Evolutionary conservation across 2,888 invertebrate species (phyloP).

Genomic region (Nineta flava): DNA sequence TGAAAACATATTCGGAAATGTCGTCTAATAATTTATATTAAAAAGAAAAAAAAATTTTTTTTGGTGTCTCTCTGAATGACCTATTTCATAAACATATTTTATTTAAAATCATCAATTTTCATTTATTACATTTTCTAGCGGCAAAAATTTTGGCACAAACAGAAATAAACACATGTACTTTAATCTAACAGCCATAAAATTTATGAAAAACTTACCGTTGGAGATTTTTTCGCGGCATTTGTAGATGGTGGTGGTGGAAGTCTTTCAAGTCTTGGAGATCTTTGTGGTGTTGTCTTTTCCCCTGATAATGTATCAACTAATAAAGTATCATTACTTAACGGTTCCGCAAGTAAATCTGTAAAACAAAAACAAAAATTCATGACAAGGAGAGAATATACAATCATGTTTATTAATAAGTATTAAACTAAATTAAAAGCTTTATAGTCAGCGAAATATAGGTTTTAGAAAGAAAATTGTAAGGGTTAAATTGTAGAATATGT

Average conservation of each 20-base stretch:
- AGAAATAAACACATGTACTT: background rate
- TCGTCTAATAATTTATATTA: no score
- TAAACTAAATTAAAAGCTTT: no score
- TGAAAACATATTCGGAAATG: no score
- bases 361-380: conserved; percentile 7
- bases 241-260: conserved; percentile 8
- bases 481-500: no score
- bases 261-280: conserved; percentile 26
- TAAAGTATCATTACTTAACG: conserved; percentile 24
- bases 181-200: background rate
- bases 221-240: conserved; percentile 17
- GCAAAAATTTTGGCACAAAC: background rate
- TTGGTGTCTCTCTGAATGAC: background rate
- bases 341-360: conserved; percentile 23
- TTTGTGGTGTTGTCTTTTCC: conserved; percentile 23
- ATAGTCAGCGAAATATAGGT: no score
- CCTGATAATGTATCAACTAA: conserved; percentile 15
- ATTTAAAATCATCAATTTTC: background rate
- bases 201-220: conserved; percentile 18
- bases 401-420: no score
- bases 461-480: no score
- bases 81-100: background rate
- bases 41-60: no score
- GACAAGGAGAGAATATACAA: no score
- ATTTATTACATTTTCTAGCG: background rate